A percentile compares a stretch with the other conserved stretches of the same genome.
Evolutionary conservation across 2,888 invertebrate genomes (phyloP).

Genomic region (Fissipunctia ypsillon): DNA sequence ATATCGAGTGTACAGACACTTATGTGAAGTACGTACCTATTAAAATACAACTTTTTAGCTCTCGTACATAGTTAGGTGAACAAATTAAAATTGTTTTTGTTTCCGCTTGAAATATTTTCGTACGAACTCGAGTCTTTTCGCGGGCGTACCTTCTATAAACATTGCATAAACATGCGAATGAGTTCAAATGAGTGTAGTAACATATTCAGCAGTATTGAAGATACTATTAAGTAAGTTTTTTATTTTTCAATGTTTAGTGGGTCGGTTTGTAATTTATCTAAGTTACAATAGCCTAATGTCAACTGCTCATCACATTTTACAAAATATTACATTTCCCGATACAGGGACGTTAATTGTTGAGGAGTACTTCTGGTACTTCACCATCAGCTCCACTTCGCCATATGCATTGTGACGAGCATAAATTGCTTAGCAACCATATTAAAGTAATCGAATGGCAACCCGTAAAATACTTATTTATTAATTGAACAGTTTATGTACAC

Average conservation of each 20-base stretch:
- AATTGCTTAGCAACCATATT: too few species aligned
- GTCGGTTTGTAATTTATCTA: too few species aligned
- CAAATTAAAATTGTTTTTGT: slow-evolving; percentile 56
- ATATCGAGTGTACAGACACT: slow-evolving; percentile 29
- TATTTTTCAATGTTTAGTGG: too few species aligned
- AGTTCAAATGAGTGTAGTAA: not conserved
- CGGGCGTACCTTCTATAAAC: slow-evolving; percentile 3
- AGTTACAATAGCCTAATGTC: too few species aligned
- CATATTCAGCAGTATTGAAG: slow-evolving; percentile 2
- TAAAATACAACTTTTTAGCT: slow-evolving; percentile 56
- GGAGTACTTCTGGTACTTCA: too few species aligned
- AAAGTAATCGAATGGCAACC: too few species aligned
- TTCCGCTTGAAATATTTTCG: slow-evolving; percentile 49
- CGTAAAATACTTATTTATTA: not conserved
- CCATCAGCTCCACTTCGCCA: too few species aligned
- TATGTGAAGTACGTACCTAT: slow-evolving; percentile 33
- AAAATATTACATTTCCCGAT: too few species aligned
- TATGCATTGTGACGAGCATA: too few species aligned
- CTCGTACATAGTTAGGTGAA: slow-evolving; percentile 52
- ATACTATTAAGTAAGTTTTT: not conserved
- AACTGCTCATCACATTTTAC: too few species aligned
- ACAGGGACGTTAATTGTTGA: too few species aligned
- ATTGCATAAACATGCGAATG: slow-evolving; percentile 26
- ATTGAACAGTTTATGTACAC: too few species aligned
- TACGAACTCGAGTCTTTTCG: slow-evolving; percentile 41